Conservation (phyloP, 2,888 invertebrate species). For the Timandra comae region DNA sequence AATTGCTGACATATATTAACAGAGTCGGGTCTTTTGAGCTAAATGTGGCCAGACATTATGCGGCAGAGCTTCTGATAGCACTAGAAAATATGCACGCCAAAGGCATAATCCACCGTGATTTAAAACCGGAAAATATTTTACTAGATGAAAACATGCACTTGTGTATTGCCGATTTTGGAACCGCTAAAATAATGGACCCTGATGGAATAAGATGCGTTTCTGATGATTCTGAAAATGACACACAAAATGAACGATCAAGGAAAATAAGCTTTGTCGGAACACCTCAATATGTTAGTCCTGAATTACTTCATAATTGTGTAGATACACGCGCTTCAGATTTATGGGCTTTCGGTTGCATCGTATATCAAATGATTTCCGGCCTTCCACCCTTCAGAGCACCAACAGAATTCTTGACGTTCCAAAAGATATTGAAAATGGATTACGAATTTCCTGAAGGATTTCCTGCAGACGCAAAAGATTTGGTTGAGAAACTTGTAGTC, state of each 20-base stretch:
- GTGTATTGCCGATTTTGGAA: slow-evolving; percentile 97
- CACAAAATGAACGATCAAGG: slow-evolving; percentile 71
- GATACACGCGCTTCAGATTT: slow-evolving; percentile 90
- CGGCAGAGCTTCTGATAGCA: slow-evolving; percentile 94
- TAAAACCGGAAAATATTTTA: slow-evolving; percentile 98
- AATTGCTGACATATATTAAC: slow-evolving; percentile 93
- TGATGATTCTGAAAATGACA: slow-evolving; percentile 43
- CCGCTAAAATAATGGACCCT: slow-evolving; percentile 86
- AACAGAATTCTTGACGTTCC: slow-evolving; percentile 97
- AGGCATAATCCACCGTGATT: slow-evolving; percentile 94
- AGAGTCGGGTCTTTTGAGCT: slow-evolving; percentile 93
- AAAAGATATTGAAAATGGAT: slow-evolving; percentile 93
- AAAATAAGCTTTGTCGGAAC: slow-evolving; percentile 97
- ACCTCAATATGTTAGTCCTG: slow-evolving; percentile 99
- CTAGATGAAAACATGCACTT: slow-evolving; percentile 97
- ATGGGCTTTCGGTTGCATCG: slow-evolving; percentile 98
- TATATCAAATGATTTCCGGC: slow-evolving; percentile 98
- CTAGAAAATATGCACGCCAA: slow-evolving; percentile 93
- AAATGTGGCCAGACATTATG: slow-evolving; percentile 93
- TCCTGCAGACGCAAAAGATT: slow-evolving; percentile 88
- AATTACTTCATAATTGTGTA: slow-evolving; percentile 89
- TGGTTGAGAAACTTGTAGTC: slow-evolving; percentile 90
- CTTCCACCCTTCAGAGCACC: slow-evolving; percentile 93
- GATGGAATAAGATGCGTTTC: slow-evolving; percentile 43
- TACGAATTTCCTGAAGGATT: slow-evolving; percentile 96